phyloP scores from a whole-genome alignment of 2,113 vertebrate genomes.

The Poeciliopsis turrubarensis region DNA sequence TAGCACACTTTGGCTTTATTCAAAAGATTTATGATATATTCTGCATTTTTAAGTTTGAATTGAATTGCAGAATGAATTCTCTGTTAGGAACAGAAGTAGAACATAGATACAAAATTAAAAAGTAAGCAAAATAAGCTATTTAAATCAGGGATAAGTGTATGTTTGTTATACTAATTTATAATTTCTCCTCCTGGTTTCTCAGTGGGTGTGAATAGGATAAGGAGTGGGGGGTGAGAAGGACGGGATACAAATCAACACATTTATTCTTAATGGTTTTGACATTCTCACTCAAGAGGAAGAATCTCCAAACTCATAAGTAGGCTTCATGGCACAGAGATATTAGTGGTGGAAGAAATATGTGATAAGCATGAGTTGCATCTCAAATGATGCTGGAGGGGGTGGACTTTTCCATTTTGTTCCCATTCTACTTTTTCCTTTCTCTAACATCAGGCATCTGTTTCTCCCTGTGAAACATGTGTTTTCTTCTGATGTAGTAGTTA shows the following conservation, averaged over 20 bases:
- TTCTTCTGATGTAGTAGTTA: conserved; percentile 15
- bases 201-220: conserved; percentile 13
- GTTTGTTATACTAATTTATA: conserved; percentile 1
- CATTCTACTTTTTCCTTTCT: conserved; percentile 29
- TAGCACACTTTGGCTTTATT: background rate
- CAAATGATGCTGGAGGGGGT: conserved; percentile 27
- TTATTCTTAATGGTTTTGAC: conserved; percentile 77
- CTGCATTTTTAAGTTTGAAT: background rate
- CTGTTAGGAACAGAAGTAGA: no score
- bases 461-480: conserved; percentile 22
- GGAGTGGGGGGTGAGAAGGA: conserved; percentile 5
- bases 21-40: background rate
- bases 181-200: conserved; percentile 19
- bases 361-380: conserved; percentile 21
- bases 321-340: conserved; percentile 19
- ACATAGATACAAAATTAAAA: background rate
- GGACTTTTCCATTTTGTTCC: conserved; percentile 15
- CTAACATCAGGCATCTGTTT: conserved; percentile 15
- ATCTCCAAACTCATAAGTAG: conserved; percentile 66
- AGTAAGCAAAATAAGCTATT: background rate
- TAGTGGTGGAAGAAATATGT: conserved; percentile 22
- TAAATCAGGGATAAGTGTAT: background rate
- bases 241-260: conserved; percentile 58
- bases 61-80: background rate
- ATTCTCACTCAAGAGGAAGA: conserved; percentile 56